phyloP scores from a whole-genome alignment of 2,888 invertebrate species.

The Podotricha telesiphe region DNA sequence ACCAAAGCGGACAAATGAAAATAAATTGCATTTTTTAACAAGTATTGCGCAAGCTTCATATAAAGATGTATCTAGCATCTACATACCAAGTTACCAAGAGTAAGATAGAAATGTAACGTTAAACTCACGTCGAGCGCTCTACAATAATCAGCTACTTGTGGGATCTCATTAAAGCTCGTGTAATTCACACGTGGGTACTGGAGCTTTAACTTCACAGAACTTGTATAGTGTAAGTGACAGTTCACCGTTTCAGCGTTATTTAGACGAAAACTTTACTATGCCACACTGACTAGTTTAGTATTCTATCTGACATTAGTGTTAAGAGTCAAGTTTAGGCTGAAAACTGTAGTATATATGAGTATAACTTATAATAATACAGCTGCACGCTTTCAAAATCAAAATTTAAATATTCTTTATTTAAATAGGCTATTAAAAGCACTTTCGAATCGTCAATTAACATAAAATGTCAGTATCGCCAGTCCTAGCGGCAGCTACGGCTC shows the following conservation, averaged over 20 bases:
- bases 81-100: neutral
- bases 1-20: too few species aligned
- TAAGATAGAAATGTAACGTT: neutral
- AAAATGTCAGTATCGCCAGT: too few species aligned
- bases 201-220: constrained; percentile 15
- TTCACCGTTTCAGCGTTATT: constrained; percentile 22
- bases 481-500: too few species aligned
- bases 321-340: neutral
- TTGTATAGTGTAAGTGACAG: constrained; percentile 22
- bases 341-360: neutral
- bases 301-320: neutral
- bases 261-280: constrained; percentile 25
- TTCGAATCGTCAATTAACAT: too few species aligned
- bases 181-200: constrained; percentile 20
- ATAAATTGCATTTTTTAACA: too few species aligned
- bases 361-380: too few species aligned
- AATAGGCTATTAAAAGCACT: too few species aligned
- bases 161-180: constrained; percentile 22
- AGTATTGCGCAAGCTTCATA: neutral
- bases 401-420: too few species aligned
- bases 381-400: too few species aligned
- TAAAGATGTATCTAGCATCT: neutral
- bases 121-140: neutral
- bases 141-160: constrained; percentile 21
- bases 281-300: constrained; percentile 16